Percentiles rank a stretch among this genome's conserved stretches.
These are phyloP conservation scores for Dinomys branickii DNA, from an alignment of 2,113 vertebrate species.

Conservation along the genomic window DNA sequence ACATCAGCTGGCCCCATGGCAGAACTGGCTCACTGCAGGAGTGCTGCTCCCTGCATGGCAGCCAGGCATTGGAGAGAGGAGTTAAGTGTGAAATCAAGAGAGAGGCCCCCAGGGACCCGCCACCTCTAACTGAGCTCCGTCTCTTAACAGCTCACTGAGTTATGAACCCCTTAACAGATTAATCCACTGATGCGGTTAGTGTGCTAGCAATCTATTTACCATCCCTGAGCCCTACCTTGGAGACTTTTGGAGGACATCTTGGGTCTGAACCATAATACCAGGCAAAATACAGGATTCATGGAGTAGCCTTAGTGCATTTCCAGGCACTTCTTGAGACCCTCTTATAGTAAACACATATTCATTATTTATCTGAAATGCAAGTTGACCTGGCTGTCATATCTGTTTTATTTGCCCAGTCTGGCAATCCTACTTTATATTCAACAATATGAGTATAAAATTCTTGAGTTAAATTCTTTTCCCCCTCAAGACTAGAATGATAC, in stretches of 20 bases:
- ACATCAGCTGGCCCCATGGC: background rate
- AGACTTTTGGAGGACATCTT: background rate
- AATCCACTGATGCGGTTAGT: background rate
- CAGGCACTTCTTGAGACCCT: background rate
- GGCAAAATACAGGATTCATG: constrained; percentile 2
- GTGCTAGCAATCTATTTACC: background rate
- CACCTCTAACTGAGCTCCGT: background rate
- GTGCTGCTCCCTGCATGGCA: background rate
- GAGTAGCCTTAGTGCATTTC: background rate
- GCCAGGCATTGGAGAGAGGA: background rate
- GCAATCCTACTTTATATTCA: background rate
- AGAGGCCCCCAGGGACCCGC: background rate
- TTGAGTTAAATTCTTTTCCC: constrained; percentile 14
- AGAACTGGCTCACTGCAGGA: too few species aligned
- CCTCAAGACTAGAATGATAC: background rate
- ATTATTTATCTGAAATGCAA: constrained; percentile 35
- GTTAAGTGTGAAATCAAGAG: background rate
- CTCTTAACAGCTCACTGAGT: background rate
- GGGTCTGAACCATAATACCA: background rate
- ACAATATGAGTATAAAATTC: background rate
- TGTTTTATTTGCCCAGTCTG: constrained; percentile 15
- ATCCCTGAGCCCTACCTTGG: background rate
- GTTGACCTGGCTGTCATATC: background rate
- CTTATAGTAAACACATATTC: background rate
- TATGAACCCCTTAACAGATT: background rate